Base-by-base conservation (phyloP, 2,113 vertebrate genomes). In the Larimichthys polyactis region DNA sequence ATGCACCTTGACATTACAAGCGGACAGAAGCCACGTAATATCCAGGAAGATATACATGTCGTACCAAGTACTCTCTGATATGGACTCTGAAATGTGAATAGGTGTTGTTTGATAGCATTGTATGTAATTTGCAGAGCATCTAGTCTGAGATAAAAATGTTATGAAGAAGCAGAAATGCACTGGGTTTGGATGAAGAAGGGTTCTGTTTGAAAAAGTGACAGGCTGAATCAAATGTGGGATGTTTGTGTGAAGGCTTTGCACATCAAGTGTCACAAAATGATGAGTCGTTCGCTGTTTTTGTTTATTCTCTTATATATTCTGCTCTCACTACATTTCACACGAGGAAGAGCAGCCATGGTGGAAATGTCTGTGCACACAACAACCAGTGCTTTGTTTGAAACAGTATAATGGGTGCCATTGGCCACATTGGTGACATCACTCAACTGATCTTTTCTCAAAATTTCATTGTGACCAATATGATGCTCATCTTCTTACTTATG, bases 221-320 rank as follows among this genome's bases (percentile, higher is more conserved):
- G 12, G 17, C 16, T 36, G 71, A 60, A 32, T 60, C 43, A 27
- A 36, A 63, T 58, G 70, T 73, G 62, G 20, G 60, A 40, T 66
- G 52, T 20, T 67, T 51, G 27, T 36, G 49, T 72, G 51, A 57
- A 79, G 57, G 49, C 69, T 49, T 66, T 66, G 24, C 11, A 58
- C 60, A 27, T 65, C 22, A 46, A 36, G 24, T 65, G 60, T 65
- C 77, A 71, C 40, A 48, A 65, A n/a, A 57, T 65, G 24, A 57
- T 70, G 29, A 19, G 27, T 40, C 7, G 40, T 58, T 2, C 40
- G 27, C 43, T 11, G 11, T 46, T 12, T 3, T 9, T 57, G 19
- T 36, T 19, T 36, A 1, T 36, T 49, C 54, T 24, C 43, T 5
- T 48, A 10, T 11, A 51, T 17, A 1, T 8, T 3, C 3, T 27